phyloP scores from a whole-genome alignment of 2,113 vertebrate species.

The Phyllostomus hastatus region DNA sequence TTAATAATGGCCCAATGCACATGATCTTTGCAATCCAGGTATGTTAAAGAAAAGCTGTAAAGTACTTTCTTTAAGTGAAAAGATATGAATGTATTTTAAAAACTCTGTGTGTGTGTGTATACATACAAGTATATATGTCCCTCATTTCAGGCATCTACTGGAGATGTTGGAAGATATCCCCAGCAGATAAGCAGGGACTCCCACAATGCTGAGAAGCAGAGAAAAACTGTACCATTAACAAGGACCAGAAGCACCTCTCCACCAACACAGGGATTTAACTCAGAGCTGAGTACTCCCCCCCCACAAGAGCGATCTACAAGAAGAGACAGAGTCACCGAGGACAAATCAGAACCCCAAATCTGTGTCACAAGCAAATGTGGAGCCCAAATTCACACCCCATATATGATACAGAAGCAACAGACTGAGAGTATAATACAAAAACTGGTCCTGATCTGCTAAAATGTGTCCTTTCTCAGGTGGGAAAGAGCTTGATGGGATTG shows the following conservation, averaged over 20 bases:
- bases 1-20: too few species aligned
- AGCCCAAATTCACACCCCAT: background rate
- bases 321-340: background rate
- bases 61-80: background rate
- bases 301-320: background rate
- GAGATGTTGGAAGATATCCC: background rate
- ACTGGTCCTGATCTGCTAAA: background rate
- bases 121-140: too few species aligned
- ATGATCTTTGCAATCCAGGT: too few species aligned
- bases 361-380: background rate
- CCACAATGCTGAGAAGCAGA: background rate
- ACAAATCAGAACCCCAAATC: background rate
- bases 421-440: background rate
- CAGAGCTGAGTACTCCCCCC: background rate
- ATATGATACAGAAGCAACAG: background rate
- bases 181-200: background rate
- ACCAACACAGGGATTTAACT: background rate
- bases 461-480: background rate
- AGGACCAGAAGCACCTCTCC: background rate
- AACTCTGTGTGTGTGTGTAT: too few species aligned
- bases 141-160: background rate
- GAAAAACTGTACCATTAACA: background rate
- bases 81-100: background rate
- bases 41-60: background rate
- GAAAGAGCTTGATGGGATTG: background rate